Evolutionary conservation across 2,888 invertebrate species (phyloP), one percentile per base, ranked within the genome.

Genomic region (Andrena haemorrhoa): DNA sequence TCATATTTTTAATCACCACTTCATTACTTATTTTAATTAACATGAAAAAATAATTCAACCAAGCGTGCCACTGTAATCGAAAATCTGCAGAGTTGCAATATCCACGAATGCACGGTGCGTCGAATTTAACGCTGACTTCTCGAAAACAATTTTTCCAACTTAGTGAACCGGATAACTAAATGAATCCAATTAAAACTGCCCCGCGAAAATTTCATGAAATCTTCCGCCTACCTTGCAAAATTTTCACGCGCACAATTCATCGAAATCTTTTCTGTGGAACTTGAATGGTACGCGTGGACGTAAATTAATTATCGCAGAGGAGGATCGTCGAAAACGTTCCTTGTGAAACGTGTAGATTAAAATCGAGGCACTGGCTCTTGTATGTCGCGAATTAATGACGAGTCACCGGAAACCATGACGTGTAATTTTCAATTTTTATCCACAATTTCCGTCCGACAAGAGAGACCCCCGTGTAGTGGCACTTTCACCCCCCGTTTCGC

Each of bases 121-220:
- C 47, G 31, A 5, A 74, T 81, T 64, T 68, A 79, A 60, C 51
- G 64, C 73, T 81, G 79, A 79, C 58, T 53, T 58, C 2, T 53
- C 64, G 16, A 41, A 53, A 64, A 26, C 69, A 20, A 64, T 70
- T 81, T 69, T 79, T 74, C 26, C 69, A 51, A 70, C 69, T 41
- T 65, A 69, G 69, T 23, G 79, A 63, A 29, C 61, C 61, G 71
- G 33, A 77, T 77, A 66, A 72, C 10, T 53, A 79, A 49, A 66
- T 78, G 41, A 72, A 72, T 61, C 72, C 80, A 78, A 78, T 80
- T 78, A 78, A 70, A 80, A 7, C 26, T 7, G 8, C 6, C n/a
- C 20, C 12, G 29, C 10, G 47, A 12, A 72, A 49, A 68, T 68
- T 68, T 53, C 35, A 12, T 0, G 33, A 7, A 61, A 66, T 16